phyloP scores from a whole-genome alignment of 2,797 vertebrate genomes.

The Staurois parvus region DNA sequence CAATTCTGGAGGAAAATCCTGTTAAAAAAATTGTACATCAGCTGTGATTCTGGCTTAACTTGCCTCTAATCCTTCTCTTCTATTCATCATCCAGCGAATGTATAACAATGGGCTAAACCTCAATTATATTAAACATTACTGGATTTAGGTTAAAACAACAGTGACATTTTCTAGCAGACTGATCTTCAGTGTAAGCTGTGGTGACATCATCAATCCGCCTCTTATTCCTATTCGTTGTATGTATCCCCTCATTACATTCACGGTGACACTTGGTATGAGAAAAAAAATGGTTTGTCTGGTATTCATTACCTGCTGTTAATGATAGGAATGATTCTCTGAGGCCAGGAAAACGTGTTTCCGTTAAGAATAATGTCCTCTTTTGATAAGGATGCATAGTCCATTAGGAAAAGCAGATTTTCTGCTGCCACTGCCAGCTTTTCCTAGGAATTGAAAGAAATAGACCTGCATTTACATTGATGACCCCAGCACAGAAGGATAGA shows the following conservation, averaged over 20 bases:
- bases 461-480: conserved; percentile 46
- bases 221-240: conserved; percentile 60
- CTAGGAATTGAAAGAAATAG: conserved; percentile 62
- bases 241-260: conserved; percentile 69
- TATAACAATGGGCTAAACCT: conserved; percentile 69
- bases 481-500: conserved; percentile 36
- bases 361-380: conserved; percentile 60
- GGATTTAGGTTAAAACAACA: conserved; percentile 73
- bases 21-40: conserved; percentile 70
- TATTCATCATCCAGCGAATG: conserved; percentile 68
- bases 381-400: conserved; percentile 51
- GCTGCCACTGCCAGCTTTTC: conserved; percentile 58
- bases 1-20: conserved; percentile 76
- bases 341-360: conserved; percentile 63
- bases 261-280: conserved; percentile 51
- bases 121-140: conserved; percentile 73
- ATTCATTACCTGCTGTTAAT: conserved; percentile 56
- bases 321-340: conserved; percentile 58
- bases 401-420: conserved; percentile 57
- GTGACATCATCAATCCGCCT: conserved; percentile 67
- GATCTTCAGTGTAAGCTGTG: conserved; percentile 70
- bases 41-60: conserved; percentile 70
- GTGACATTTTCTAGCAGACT: conserved; percentile 69
- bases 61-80: conserved; percentile 70
- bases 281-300: conserved; percentile 60